Percentiles rank a stretch among this genome's conserved stretches.
Conservation (phyloP, 2,113 vertebrate genomes). For the Isurus oxyrinchus region DNA sequence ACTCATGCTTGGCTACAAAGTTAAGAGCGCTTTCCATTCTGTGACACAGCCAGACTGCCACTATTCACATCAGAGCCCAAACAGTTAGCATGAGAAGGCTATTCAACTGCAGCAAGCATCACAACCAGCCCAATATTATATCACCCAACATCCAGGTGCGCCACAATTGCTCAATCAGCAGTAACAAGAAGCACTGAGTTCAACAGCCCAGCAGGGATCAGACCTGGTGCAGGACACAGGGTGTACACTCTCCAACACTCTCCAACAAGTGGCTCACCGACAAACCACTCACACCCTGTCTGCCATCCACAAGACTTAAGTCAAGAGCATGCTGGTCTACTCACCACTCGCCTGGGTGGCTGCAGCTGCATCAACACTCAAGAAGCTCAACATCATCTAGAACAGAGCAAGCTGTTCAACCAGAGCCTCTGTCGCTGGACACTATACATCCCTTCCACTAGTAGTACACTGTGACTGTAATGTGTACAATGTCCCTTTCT, state of each 20-base stretch:
- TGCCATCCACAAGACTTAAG: neutral
- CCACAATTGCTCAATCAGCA: neutral
- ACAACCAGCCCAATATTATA: neutral
- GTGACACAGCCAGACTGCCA: neutral
- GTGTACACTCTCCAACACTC: too few relatives aligned
- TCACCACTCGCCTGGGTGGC: neutral
- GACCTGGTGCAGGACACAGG: neutral
- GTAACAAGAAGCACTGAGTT: neutral
- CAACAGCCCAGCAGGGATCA: too few relatives aligned
- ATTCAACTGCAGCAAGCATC: neutral
- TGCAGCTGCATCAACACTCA: neutral
- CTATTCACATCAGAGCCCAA: neutral
- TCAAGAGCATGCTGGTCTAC: neutral
- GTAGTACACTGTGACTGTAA: neutral
- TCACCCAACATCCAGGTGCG: neutral
- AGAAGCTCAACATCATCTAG: neutral
- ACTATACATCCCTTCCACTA: neutral
- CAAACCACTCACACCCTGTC: neutral
- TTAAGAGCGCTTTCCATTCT: neutral
- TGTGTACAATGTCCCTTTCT: neutral
- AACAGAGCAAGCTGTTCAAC: too few relatives aligned
- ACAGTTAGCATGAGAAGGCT: neutral
- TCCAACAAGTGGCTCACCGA: neutral
- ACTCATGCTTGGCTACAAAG: neutral
- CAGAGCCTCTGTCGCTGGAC: too few relatives aligned